These are phyloP conservation scores for Ophraella communa DNA, from an alignment of 2,888 invertebrate species.

Conservation along the genomic window DNA sequence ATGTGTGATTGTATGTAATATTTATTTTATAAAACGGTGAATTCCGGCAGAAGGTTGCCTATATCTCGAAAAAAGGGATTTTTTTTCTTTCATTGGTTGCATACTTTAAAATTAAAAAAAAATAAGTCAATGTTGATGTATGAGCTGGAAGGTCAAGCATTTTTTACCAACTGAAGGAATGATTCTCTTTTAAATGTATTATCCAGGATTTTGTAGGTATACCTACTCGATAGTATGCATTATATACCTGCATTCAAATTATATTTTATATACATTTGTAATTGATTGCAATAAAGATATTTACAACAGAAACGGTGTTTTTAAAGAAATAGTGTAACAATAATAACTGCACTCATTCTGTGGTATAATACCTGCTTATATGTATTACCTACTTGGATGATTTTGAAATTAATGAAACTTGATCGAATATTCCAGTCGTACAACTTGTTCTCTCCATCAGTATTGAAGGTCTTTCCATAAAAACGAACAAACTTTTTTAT, in stretches of 20 bases:
- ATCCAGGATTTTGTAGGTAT: constrained; percentile 20
- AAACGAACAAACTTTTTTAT: too few relatives aligned
- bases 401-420: too few relatives aligned
- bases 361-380: too few relatives aligned
- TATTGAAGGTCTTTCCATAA: too few relatives aligned
- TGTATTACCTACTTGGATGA: too few relatives aligned
- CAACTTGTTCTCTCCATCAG: too few relatives aligned
- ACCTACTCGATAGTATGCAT: constrained; percentile 27
- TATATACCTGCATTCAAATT: constrained; percentile 36
- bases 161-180: not conserved
- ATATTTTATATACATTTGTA: constrained; percentile 46
- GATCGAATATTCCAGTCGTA: too few relatives aligned
- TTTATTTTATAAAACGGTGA: constrained; percentile 22
- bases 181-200: constrained; percentile 8
- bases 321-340: too few relatives aligned
- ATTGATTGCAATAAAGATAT: constrained; percentile 39
- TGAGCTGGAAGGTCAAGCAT: too few relatives aligned
- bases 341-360: too few relatives aligned
- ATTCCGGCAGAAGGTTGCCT: constrained; percentile 16
- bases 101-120: too few relatives aligned
- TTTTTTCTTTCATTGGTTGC: not conserved
- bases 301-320: constrained; percentile 13
- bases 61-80: not conserved
- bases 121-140: too few relatives aligned
- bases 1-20: constrained; percentile 38